phyloP scores from a whole-genome alignment of 2,113 vertebrate species.

The Ceyx melanurus region DNA sequence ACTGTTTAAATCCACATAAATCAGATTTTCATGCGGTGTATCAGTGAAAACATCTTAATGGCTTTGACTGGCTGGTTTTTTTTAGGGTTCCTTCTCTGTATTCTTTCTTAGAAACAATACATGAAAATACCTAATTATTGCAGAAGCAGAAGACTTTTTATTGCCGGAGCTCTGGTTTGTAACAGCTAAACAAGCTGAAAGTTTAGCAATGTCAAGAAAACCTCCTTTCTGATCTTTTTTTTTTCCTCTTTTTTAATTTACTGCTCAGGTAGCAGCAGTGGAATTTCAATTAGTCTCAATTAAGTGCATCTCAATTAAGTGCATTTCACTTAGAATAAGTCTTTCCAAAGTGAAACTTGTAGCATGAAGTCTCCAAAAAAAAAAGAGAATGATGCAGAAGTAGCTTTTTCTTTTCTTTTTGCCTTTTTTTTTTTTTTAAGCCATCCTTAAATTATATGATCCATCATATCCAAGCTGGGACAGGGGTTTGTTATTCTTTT shows the following conservation, averaged over 20 bases:
- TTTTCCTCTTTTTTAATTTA: conserved; percentile 1
- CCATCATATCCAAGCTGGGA: conserved; percentile 32
- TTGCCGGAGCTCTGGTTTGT: neutral
- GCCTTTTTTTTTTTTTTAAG: neutral
- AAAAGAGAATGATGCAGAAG: neutral
- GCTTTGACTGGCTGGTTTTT: conserved; percentile 5
- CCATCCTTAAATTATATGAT: conserved; percentile 75
- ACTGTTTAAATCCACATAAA: conserved; percentile 81
- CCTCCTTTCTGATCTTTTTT: neutral
- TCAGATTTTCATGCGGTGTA: conserved; percentile 70
- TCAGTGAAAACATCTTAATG: conserved; percentile 50
- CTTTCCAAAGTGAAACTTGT: conserved; percentile 27
- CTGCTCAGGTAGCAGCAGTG: neutral
- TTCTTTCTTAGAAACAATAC: neutral
- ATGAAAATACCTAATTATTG: conserved; percentile 36
- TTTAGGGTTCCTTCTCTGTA: conserved; percentile 19
- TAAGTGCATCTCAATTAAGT: conserved; percentile 38
- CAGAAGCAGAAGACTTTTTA: neutral
- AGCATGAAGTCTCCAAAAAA: neutral
- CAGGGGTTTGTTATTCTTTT: conserved; percentile 81
- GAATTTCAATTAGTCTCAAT: conserved; percentile 53
- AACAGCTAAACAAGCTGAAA: neutral
- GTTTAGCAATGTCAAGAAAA: neutral
- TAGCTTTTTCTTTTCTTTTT: too few relatives aligned
- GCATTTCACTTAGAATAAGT: conserved; percentile 23